A percentile compares a stretch with the other conserved stretches of the same genome.
Evolutionary conservation across 2,113 vertebrate genomes (phyloP).

Genomic region (Percopsis transmontana): DNA sequence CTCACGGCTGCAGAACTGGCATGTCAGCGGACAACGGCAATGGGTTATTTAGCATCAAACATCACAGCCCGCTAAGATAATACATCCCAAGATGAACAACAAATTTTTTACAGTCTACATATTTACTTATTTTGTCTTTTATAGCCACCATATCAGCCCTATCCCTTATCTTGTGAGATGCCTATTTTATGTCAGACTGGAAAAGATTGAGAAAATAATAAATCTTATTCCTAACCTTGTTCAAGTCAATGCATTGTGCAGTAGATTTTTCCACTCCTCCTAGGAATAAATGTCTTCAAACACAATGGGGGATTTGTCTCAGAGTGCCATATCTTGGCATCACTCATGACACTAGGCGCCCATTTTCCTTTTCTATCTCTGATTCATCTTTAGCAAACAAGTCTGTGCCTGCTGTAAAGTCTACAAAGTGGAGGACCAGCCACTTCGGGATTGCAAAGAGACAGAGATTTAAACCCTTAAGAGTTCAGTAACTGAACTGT

Average conservation of each 20-base stretch:
- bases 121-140: neutral
- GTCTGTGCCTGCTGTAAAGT: slow-evolving; percentile 34
- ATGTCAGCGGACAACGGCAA: slow-evolving; percentile 33
- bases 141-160: neutral
- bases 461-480: slow-evolving; percentile 17
- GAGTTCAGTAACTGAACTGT: neutral
- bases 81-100: neutral
- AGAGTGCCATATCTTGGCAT: slow-evolving; percentile 30
- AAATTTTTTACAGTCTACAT: neutral
- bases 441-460: slow-evolving; percentile 21
- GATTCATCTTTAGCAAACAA: slow-evolving; percentile 57
- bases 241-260: slow-evolving; percentile 4
- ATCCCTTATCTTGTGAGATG: neutral
- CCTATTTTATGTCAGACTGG: neutral
- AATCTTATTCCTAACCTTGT: slow-evolving; percentile 9
- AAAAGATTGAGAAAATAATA: neutral
- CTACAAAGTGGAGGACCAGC: slow-evolving; percentile 23
- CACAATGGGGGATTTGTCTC: slow-evolving; percentile 47
- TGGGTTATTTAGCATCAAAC: slow-evolving; percentile 47
- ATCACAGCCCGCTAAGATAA: slow-evolving; percentile 45
- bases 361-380: slow-evolving; percentile 42
- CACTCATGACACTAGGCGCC: slow-evolving; percentile 22
- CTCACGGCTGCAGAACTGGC: slow-evolving; percentile 38
- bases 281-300: slow-evolving; percentile 21
- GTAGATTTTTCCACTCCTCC: slow-evolving; percentile 1